Percentiles rank a stretch among this genome's conserved stretches.
phyloP scores from a whole-genome alignment of 1,140 invertebrate genomes.

The Drosophila rhopaloa region DNA sequence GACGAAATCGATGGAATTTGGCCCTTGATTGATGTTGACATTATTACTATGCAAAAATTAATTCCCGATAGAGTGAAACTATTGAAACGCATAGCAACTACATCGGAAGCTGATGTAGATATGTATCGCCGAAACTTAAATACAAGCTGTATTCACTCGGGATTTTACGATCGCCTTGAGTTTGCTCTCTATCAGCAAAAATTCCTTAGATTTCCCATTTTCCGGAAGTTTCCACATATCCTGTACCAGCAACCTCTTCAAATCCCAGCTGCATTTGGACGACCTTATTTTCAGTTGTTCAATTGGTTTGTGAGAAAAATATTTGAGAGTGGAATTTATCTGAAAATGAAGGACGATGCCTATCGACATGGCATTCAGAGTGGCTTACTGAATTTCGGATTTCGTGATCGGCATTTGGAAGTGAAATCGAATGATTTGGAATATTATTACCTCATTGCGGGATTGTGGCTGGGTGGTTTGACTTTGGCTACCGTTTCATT shows the following conservation, averaged over 20 bases:
- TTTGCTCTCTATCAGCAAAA: slow-evolving; percentile 64
- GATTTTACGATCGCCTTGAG: slow-evolving; percentile 59
- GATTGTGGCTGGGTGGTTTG: slow-evolving; percentile 53
- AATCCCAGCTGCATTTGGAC: slow-evolving; percentile 51
- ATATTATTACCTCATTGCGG: slow-evolving; percentile 51
- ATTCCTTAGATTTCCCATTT: slow-evolving; percentile 49
- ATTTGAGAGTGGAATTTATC: slow-evolving; percentile 60
- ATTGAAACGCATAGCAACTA: slow-evolving; percentile 27
- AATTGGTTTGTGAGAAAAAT: slow-evolving; percentile 57
- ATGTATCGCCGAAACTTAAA: slow-evolving; percentile 44
- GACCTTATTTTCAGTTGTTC: slow-evolving; percentile 59
- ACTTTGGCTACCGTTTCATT: slow-evolving; percentile 34
- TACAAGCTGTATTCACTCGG: slow-evolving; percentile 52
- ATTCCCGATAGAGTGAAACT: slow-evolving; percentile 47
- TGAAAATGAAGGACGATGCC: slow-evolving; percentile 59
- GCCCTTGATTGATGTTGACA: slow-evolving; percentile 37
- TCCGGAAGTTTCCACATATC: slow-evolving; percentile 47
- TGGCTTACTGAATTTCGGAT: slow-evolving; percentile 44
- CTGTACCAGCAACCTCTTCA: slow-evolving; percentile 58
- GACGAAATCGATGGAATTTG: slow-evolving; percentile 28
- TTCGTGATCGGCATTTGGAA: slow-evolving; percentile 32
- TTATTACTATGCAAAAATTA: slow-evolving; percentile 14
- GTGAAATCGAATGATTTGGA: slow-evolving; percentile 61
- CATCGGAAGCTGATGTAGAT: slow-evolving; percentile 44
- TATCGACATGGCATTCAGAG: slow-evolving; percentile 56